Conservation (phyloP, 2,113 vertebrate species). For the Alethe castanea region DNA sequence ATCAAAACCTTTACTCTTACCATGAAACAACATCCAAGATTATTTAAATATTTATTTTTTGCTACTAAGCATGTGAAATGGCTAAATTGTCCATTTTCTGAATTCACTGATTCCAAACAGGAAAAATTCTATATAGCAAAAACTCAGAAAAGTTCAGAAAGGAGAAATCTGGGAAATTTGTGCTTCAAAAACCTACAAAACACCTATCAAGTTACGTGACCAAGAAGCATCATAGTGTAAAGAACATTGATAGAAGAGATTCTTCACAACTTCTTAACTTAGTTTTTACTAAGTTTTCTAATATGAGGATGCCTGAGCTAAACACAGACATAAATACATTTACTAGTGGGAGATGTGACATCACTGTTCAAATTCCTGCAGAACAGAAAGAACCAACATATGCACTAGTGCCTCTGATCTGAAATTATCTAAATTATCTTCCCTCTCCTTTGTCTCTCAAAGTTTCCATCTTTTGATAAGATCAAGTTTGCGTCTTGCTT, state of each 20-base stretch:
- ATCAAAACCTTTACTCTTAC: not conserved
- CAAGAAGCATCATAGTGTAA: not conserved
- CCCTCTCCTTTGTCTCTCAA: not conserved
- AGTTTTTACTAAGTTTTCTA: not conserved
- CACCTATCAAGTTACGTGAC: not conserved
- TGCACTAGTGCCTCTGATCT: not conserved
- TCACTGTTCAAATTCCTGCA: not conserved
- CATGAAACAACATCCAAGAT: not conserved
- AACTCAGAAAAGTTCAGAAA: not conserved
- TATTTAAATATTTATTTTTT: not conserved
- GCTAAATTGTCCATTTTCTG: not conserved
- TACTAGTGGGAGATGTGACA: not conserved
- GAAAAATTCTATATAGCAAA: not conserved
- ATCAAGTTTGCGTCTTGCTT: not conserved
- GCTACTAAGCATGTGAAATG: not conserved
- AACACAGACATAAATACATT: not conserved
- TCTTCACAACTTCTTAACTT: not conserved
- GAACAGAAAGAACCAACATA: not conserved
- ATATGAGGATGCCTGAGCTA: not conserved
- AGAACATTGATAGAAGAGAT: not conserved
- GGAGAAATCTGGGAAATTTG: not conserved
- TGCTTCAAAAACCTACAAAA: not conserved
- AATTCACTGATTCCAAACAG: not conserved
- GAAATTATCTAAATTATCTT: not conserved
- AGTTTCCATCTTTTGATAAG: not conserved